Base-by-base conservation (phyloP, 2,113 vertebrate species). In the Acrocephalus kingi region DNA sequence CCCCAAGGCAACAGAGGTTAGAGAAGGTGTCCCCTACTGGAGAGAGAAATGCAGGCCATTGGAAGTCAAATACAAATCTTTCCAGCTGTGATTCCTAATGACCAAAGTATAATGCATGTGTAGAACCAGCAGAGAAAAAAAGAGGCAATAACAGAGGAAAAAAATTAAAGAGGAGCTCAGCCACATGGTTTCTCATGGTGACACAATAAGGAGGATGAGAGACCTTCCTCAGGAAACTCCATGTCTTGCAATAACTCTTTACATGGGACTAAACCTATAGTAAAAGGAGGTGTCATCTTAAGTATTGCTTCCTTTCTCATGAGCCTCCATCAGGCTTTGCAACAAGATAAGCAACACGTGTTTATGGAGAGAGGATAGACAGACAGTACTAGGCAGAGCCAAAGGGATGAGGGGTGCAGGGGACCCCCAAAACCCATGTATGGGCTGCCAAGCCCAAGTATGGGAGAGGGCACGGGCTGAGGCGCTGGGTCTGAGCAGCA, bases 1-100 rank as follows among this genome's bases (percentile, higher is more conserved):
- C 79, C 96, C 84, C 90, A 96, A 76, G 89, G 96, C 95, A 97
- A 91, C 48, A 90, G 90, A 94, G 73, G 90, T 93, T 93, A 96
- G 69, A 84, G 75, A 84, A 93, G 41, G 75, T 95, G 77, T 94
- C 61, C 85, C 72, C 72, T 14, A n/a, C 79, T 93, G 93, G 58
- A 93, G 59, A 74, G 45, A 88, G 89, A 94, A 91, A 84, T 22
- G 33, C 62, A 85, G 85, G 48, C 54, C 76, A 74, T 30, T 91
- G 71, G 69, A 94, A 96, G 82, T 69, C 67, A 91, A 87, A 90
- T 49, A 91, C 82, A 83, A 91, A 77, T 83, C 87, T 90, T 80
- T 74, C 93, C 91, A 92, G 83, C 88, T 97, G 95, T 80, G 82
- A 93, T 71, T 88, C 78, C 82, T 78, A 96, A 94, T 84, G 87